Evolutionary conservation across 1,140 invertebrate species (phyloP).

Genomic region (Calycopis cecrops): DNA sequence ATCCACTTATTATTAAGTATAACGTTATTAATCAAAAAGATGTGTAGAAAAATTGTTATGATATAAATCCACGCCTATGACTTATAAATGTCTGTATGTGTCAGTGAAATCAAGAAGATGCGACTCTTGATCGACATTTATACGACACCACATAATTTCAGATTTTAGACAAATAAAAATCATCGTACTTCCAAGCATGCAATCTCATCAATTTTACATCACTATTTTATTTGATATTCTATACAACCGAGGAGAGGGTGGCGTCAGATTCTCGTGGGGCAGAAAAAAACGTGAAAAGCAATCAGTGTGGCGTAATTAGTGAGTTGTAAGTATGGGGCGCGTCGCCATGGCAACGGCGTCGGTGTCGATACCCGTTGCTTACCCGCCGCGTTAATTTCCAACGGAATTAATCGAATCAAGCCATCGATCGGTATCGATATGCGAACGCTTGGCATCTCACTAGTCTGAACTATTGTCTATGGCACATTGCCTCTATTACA

Average conservation of each 20-base stretch:
- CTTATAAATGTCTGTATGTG: too few relatives aligned
- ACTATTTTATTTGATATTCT: constrained; percentile 46
- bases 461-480: not conserved
- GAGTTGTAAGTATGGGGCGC: constrained; percentile 70
- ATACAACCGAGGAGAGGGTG: constrained; percentile 60
- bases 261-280: constrained; percentile 65
- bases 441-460: constrained; percentile 1
- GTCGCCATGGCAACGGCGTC: constrained; percentile 65
- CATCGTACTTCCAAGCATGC: not conserved
- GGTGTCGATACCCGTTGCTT: constrained; percentile 63
- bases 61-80: too few relatives aligned
- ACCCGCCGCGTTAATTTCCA: constrained; percentile 67
- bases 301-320: constrained; percentile 74
- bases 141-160: too few relatives aligned
- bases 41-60: too few relatives aligned
- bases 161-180: constrained; percentile 2
- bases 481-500: too few relatives aligned
- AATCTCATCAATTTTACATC: constrained; percentile 5
- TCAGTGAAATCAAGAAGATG: too few relatives aligned
- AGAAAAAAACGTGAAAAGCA: constrained; percentile 71
- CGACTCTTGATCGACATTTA: too few relatives aligned
- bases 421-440: constrained; percentile 54
- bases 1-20: too few relatives aligned
- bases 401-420: constrained; percentile 69
- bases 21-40: too few relatives aligned